phyloP scores from a whole-genome alignment of 2,888 invertebrate genomes.

The Patella ulyssiponensis region DNA sequence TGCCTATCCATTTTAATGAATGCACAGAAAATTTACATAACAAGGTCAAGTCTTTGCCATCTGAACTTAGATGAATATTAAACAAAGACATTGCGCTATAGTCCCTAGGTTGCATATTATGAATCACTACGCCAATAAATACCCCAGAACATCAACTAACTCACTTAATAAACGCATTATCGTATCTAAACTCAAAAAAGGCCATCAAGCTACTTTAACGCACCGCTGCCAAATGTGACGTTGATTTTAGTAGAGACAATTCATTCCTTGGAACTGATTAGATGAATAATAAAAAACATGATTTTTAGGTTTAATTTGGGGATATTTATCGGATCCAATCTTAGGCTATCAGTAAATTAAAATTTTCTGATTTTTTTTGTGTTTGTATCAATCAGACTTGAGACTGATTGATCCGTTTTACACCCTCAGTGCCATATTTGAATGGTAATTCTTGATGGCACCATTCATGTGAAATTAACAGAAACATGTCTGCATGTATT shows the following conservation, averaged over 20 bases:
- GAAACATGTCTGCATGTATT: no score
- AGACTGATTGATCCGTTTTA: background rate
- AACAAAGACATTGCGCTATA: background rate
- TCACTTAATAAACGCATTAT: conserved; percentile 3
- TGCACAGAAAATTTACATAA: no score
- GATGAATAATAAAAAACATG: conserved; percentile 3
- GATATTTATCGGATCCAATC: background rate
- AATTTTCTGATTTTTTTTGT: background rate
- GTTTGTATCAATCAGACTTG: background rate
- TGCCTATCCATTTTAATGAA: background rate
- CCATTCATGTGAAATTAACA: no score
- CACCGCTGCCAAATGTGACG: background rate
- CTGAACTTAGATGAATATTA: background rate
- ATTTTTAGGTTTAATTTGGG: background rate
- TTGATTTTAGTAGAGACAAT: background rate
- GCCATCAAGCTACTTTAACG: background rate
- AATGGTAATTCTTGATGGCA: no score
- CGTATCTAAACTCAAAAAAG: background rate
- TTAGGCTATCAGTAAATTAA: conserved; percentile 1
- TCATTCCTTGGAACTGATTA: conserved; percentile 1
- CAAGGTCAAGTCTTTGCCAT: background rate
- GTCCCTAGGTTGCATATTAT: background rate
- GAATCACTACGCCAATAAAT: background rate
- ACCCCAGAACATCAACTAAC: background rate
- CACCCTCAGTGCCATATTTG: background rate